A percentile compares a stretch with the other conserved stretches of the same genome.
Evolutionary conservation across 2,113 vertebrate species (phyloP).

Genomic region (Uria lomvia): DNA sequence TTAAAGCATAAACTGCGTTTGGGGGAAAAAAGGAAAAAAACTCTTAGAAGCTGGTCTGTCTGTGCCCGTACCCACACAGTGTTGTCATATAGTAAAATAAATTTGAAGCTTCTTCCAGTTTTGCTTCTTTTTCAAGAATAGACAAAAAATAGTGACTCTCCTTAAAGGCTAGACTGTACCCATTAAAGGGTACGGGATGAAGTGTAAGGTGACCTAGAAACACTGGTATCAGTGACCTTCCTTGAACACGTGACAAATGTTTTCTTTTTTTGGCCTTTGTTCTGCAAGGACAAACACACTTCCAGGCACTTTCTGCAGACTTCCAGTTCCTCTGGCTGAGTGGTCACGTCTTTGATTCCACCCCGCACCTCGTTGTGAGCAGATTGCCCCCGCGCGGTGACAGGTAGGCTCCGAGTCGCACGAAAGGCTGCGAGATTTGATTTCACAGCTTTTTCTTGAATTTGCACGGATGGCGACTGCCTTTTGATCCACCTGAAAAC

Average conservation of each 20-base stretch:
- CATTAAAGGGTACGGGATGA: neutral
- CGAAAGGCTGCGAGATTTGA: neutral
- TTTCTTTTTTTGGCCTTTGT: neutral
- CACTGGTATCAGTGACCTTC: neutral
- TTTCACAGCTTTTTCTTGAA: neutral
- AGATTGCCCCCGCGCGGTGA: accelerated
- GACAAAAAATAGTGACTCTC: neutral
- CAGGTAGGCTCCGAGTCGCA: neutral
- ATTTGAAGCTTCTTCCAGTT: neutral
- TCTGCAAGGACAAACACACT: neutral
- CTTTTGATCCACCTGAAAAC: neutral
- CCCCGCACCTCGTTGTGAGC: neutral
- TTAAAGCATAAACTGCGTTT: neutral
- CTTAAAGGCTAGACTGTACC: neutral
- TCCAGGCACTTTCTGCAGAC: neutral
- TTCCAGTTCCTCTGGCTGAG: neutral
- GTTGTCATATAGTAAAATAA: neutral
- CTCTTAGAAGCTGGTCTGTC: neutral
- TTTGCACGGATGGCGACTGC: neutral
- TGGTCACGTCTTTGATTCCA: neutral
- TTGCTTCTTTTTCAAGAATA: neutral
- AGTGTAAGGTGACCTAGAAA: neutral
- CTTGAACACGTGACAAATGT: neutral
- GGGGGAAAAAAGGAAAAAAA: neutral
- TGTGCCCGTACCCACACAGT: neutral